Conservation (phyloP, 2,797 vertebrate genomes). For the Lindbergichthys nudifrons region DNA sequence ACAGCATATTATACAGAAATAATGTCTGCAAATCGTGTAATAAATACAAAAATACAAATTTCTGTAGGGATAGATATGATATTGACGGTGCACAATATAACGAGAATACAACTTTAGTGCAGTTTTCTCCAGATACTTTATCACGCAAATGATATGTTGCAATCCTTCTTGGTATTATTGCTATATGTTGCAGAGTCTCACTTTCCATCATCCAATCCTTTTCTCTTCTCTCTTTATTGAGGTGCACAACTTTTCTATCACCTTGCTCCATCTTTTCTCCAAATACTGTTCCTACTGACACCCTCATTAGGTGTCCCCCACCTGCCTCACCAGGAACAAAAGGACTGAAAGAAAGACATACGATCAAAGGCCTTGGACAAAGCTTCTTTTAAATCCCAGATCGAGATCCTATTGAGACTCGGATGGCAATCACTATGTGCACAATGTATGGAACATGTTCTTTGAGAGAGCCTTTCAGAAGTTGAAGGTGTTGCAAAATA, state of each 20-base stretch:
- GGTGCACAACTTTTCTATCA: constrained; percentile 5
- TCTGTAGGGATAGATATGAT: not conserved
- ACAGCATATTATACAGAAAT: too few relatives aligned
- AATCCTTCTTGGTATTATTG: not conserved
- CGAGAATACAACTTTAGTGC: too few relatives aligned
- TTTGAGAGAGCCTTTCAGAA: constrained; percentile 8
- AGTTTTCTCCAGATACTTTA: too few relatives aligned
- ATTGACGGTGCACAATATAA: too few relatives aligned
- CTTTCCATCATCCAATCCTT: not conserved
- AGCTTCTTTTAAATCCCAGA: constrained; percentile 62
- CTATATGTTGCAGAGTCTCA: not conserved
- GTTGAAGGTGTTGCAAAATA: constrained; percentile 12
- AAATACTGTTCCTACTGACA: constrained; percentile 18
- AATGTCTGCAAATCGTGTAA: not conserved
- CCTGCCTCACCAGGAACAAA: constrained; percentile 47
- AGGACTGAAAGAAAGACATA: constrained; percentile 41
- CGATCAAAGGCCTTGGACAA: constrained; percentile 62
- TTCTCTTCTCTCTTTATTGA: not conserved
- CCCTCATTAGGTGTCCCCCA: constrained; percentile 48
- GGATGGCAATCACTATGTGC: constrained; percentile 25
- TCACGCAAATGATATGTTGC: too few relatives aligned
- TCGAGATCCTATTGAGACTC: constrained; percentile 44
- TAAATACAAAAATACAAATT: not conserved
- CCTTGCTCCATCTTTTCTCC: constrained; percentile 9
- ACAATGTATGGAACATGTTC: constrained; percentile 6